These are phyloP conservation scores for Athrips mouffetella DNA, from an alignment of 2,888 invertebrate genomes.

Conservation along the genomic window DNA sequence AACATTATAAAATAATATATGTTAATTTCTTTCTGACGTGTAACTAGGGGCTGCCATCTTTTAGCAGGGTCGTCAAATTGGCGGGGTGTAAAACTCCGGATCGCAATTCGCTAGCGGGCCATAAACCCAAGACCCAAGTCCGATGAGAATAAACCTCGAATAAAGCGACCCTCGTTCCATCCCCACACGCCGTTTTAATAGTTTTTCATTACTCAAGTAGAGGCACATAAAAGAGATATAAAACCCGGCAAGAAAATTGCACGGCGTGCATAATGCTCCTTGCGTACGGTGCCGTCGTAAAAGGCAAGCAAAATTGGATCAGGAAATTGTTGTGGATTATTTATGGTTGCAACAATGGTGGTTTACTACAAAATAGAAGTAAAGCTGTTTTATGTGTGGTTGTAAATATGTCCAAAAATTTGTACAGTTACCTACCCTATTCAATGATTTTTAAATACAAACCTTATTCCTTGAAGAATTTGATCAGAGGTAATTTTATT, in stretches of 20 bases:
- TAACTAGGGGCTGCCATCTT: constrained; percentile 58
- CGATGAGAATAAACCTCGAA: too few species aligned
- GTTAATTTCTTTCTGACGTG: constrained; percentile 24
- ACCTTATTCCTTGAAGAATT: too few species aligned
- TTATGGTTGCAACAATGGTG: constrained; percentile 42
- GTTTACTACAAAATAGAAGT: constrained; percentile 15
- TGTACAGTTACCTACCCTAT: not conserved
- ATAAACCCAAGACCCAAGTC: constrained; percentile 61
- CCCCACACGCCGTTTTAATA: constrained; percentile 70
- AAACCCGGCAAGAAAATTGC: constrained; percentile 72
- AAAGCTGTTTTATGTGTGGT: constrained; percentile 6
- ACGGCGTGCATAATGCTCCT: constrained; percentile 64
- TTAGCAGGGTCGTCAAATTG: constrained; percentile 61
- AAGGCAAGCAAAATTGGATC: constrained; percentile 56
- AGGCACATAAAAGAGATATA: constrained; percentile 64
- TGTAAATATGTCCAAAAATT: constrained; percentile 23
- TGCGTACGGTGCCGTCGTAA: constrained; percentile 50
- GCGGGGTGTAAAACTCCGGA: constrained; percentile 59
- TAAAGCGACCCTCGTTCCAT: constrained; percentile 58
- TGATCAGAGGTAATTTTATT: too few species aligned
- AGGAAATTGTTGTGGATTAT: constrained; percentile 49
- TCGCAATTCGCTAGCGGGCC: constrained; percentile 56
- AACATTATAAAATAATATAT: not conserved
- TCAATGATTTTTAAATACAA: too few species aligned
- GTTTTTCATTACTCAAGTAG: constrained; percentile 78